Conservation (phyloP, 2,113 vertebrate species). For the Triplophysa tibetana region DNA sequence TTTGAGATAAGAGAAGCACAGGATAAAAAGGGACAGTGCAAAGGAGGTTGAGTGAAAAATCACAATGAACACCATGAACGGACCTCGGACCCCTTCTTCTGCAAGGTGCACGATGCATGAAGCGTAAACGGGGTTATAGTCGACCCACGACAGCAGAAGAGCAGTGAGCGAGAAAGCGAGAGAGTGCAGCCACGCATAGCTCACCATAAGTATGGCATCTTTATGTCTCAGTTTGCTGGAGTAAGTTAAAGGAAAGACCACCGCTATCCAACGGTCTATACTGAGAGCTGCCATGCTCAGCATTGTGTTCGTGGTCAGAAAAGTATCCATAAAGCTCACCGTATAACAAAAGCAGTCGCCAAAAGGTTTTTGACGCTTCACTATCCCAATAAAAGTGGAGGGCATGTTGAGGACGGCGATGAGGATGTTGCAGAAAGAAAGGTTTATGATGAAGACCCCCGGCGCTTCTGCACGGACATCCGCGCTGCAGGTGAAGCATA, state of each 20-base stretch:
- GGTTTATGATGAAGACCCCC: conserved; percentile 77
- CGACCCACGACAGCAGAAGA: conserved; percentile 75
- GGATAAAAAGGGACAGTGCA: conserved; percentile 72
- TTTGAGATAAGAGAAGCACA: conserved; percentile 78
- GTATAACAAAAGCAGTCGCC: conserved; percentile 69
- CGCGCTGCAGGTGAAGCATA: conserved; percentile 77
- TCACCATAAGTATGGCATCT: conserved; percentile 75
- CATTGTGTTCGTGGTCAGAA: conserved; percentile 76
- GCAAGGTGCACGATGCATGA: conserved; percentile 76
- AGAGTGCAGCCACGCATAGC: conserved; percentile 75
- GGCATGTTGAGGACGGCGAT: conserved; percentile 77
- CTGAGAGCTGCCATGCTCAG: conserved; percentile 81
- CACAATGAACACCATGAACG: conserved; percentile 72
- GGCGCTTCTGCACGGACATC: conserved; percentile 76
- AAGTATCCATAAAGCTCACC: conserved; percentile 76
- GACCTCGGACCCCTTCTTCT: conserved; percentile 53
- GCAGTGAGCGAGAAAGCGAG: conserved; percentile 72
- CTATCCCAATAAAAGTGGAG: conserved; percentile 72
- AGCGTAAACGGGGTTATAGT: conserved; percentile 75
- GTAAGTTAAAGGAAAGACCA: conserved; percentile 79
- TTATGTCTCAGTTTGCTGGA: conserved; percentile 79
- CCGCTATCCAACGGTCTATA: conserved; percentile 80
- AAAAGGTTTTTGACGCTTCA: conserved; percentile 64
- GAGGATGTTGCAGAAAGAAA: conserved; percentile 79
- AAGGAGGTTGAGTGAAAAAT: conserved; percentile 77